Base-by-base conservation (phyloP, 2,113 vertebrate species). In the Tachuris rubrigastra region DNA sequence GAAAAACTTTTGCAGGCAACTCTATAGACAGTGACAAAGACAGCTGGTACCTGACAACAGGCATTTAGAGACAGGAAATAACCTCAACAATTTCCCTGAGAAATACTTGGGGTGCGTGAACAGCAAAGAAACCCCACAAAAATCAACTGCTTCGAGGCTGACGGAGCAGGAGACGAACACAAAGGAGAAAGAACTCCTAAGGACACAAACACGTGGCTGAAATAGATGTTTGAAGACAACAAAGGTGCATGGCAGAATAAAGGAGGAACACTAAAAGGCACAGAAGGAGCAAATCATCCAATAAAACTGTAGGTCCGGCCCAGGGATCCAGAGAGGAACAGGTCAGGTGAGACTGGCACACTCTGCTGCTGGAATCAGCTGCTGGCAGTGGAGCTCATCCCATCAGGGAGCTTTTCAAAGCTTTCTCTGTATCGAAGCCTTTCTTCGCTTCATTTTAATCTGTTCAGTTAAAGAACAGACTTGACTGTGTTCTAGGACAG, bases 1-100 rank as follows among this genome's bases (percentile, higher is more conserved):
- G 79, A 58, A 86, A 66, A 95, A 90, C 90, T 93, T 93, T 74
- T 71, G 33, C 72, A 74, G 24, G 91, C 89, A 86, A 77, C 89
- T 92, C 91, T 73, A 73, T 25, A 90, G 88, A 58, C 75, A 68
- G 78, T n/a, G 71, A 92, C 78, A 93, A 52, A 92, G 89, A 89
- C 67, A 85, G 83, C 79, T 78, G 90, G 68, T 84, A 88, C 65
- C 75, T 90, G 92, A 84, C 68, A 47, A 59, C 23, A 90, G 56
- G n/a, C 73, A 75, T 74, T 89, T 46, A 81, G 42, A 71, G 65
- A 77, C 2, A 50, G 89, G 86, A 95, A 97, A 86, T 30, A 84
- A 66, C 22, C 76, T 24, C 18, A 93, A 69, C 41, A 50, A 24
- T 17, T 52, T 62, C 46, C 13, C 41, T 23, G 42, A 16, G 4